Conservation (phyloP, 2,888 invertebrate species). For the Phalera bucephala region DNA sequence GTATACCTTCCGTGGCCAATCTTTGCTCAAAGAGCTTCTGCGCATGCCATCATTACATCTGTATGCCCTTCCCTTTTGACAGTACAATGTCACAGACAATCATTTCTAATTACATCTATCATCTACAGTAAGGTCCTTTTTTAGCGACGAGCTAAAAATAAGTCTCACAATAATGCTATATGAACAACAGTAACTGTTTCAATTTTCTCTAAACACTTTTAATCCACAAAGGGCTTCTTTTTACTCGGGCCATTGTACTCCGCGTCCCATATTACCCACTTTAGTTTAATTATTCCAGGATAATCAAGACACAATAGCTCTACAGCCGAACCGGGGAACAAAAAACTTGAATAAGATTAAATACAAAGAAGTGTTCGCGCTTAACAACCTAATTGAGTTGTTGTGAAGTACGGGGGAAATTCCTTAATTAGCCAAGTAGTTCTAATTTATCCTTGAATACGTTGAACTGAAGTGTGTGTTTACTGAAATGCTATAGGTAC, state of each 20-base stretch:
- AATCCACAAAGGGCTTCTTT: constrained; percentile 5
- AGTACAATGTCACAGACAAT: too few relatives aligned
- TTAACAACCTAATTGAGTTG: constrained; percentile 26
- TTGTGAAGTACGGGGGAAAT: background rate
- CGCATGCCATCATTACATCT: background rate
- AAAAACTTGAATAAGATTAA: constrained; percentile 22
- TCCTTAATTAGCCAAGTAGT: constrained; percentile 19
- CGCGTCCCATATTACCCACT: constrained; percentile 26
- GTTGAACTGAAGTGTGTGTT: background rate
- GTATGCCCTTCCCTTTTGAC: too few relatives aligned
- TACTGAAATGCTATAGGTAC: too few relatives aligned
- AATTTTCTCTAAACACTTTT: constrained; percentile 6
- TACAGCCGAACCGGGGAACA: constrained; percentile 13
- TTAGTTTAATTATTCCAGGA: constrained; percentile 32
- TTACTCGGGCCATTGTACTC: constrained; percentile 18
- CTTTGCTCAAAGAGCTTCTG: too few relatives aligned
- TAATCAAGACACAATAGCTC: constrained; percentile 27
- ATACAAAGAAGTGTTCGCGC: constrained; percentile 23
- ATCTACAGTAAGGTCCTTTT: too few relatives aligned
- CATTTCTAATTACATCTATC: too few relatives aligned
- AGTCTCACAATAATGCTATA: too few relatives aligned
- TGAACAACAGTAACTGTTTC: constrained; percentile 2
- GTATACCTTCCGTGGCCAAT: too few relatives aligned
- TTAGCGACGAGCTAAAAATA: too few relatives aligned
- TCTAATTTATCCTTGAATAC: constrained; percentile 13